Evolutionary conservation across 1,140 invertebrate species (phyloP).

Genomic region (Centruroides vittatus): DNA sequence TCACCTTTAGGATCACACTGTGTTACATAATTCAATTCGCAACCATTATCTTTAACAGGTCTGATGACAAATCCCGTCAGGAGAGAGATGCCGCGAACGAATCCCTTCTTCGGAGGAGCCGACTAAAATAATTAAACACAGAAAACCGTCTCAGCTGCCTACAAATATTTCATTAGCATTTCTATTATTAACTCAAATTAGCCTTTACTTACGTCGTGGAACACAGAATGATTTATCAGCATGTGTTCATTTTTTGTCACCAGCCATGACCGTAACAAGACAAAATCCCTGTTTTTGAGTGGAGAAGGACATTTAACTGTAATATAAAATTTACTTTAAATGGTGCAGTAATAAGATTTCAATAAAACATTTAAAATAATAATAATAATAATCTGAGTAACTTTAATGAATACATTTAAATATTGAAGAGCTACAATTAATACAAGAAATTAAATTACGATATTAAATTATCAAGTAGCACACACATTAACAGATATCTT

Average conservation of each 20-base stretch:
- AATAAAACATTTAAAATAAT: too few species aligned
- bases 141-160: too few species aligned
- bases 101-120: constrained; percentile 56
- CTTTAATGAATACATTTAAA: too few species aligned
- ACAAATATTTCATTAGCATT: too few species aligned
- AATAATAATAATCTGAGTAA: too few species aligned
- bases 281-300: constrained; percentile 77
- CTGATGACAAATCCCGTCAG: constrained; percentile 49
- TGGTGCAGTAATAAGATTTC: too few species aligned
- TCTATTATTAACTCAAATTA: too few species aligned
- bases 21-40: constrained; percentile 66
- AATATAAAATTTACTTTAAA: not conserved
- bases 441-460: too few species aligned
- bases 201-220: constrained; percentile 44
- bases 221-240: constrained; percentile 80
- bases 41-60: constrained; percentile 38
- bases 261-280: constrained; percentile 77
- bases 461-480: too few species aligned
- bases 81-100: constrained; percentile 54
- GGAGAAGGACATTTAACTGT: constrained; percentile 73
- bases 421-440: too few species aligned
- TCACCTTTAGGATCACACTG: constrained; percentile 70
- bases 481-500: too few species aligned
- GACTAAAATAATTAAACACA: not conserved
- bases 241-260: constrained; percentile 67